Conservation (phyloP, 2,113 vertebrate genomes). For the Apodemus sylvaticus region DNA sequence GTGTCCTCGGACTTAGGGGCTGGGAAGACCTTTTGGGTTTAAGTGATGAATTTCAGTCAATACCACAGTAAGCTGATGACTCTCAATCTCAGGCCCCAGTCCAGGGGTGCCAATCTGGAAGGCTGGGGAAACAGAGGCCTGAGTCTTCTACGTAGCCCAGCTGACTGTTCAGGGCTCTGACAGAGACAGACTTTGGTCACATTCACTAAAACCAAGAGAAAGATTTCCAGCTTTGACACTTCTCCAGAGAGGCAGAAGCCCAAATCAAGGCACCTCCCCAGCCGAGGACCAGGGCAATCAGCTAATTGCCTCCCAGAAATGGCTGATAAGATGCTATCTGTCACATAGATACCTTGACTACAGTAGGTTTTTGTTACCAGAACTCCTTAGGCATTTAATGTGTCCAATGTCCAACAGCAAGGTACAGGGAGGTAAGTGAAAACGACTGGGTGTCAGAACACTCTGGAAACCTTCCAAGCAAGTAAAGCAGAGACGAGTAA, state of each 20-base stretch:
- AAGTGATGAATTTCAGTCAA: not conserved
- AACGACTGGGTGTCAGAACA: not conserved
- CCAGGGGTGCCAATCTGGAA: not conserved
- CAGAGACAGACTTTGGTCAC: not conserved
- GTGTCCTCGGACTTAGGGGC: not conserved
- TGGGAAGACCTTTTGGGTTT: not conserved
- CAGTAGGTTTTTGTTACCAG: not conserved
- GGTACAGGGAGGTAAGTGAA: not conserved
- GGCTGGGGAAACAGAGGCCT: not conserved
- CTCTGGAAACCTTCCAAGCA: conserved; percentile 52
- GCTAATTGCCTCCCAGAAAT: conserved; percentile 8
- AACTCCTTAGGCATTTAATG: conserved; percentile 16
- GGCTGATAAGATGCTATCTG: conserved; percentile 50
- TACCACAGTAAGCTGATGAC: not conserved
- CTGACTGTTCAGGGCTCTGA: not conserved
- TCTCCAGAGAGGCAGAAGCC: not conserved
- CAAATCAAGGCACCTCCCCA: not conserved
- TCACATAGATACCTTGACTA: not conserved
- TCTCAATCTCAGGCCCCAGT: not conserved
- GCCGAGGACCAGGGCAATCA: not conserved
- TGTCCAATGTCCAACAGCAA: not conserved
- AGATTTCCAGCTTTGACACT: not conserved
- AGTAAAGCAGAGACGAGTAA: not conserved
- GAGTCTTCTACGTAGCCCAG: not conserved
- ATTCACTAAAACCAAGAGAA: not conserved